Percentiles rank a stretch among this genome's conserved stretches.
phyloP scores from a whole-genome alignment of 1,140 invertebrate species.

The Kradibia gibbosae region DNA sequence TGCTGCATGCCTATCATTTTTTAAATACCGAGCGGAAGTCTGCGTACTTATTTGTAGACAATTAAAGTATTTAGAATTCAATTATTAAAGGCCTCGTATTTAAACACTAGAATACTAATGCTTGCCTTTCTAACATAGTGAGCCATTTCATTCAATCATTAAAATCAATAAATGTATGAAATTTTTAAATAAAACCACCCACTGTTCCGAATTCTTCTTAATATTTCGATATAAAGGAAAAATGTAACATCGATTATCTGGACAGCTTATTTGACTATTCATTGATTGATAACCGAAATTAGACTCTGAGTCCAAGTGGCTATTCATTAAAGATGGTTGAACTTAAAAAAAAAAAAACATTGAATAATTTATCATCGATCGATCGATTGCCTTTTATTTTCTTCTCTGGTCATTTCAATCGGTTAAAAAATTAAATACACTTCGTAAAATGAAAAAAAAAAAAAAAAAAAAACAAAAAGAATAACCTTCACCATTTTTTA shows the following conservation, averaged over 20 bases:
- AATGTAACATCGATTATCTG: neutral
- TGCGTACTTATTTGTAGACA: constrained; percentile 56
- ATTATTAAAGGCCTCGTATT: neutral
- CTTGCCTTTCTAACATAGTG: neutral
- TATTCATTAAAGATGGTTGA: constrained; percentile 28
- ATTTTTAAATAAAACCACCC: neutral
- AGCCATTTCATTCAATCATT: neutral
- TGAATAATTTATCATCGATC: constrained; percentile 26
- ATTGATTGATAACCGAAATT: constrained; percentile 3
- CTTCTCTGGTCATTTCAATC: constrained; percentile 3
- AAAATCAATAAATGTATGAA: constrained; percentile 1
- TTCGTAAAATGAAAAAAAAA: constrained; percentile 3
- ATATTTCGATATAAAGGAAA: constrained; percentile 34
- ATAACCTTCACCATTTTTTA: constrained; percentile 17
- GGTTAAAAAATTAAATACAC: no score
- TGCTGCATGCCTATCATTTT: constrained; percentile 49
- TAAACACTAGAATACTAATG: neutral
- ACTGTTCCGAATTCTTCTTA: constrained; percentile 30
- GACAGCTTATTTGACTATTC: constrained; percentile 14
- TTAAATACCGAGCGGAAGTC: constrained; percentile 46
- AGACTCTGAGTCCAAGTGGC: neutral
- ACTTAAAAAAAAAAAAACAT: constrained; percentile 1
- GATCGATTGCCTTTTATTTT: constrained; percentile 15
- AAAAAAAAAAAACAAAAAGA: constrained; percentile 16
- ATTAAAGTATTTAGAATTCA: constrained; percentile 40